Percentiles rank a stretch among this genome's conserved stretches.
Evolutionary conservation across 2,113 vertebrate genomes (phyloP).

Genomic region (Nerophis ophidion): DNA sequence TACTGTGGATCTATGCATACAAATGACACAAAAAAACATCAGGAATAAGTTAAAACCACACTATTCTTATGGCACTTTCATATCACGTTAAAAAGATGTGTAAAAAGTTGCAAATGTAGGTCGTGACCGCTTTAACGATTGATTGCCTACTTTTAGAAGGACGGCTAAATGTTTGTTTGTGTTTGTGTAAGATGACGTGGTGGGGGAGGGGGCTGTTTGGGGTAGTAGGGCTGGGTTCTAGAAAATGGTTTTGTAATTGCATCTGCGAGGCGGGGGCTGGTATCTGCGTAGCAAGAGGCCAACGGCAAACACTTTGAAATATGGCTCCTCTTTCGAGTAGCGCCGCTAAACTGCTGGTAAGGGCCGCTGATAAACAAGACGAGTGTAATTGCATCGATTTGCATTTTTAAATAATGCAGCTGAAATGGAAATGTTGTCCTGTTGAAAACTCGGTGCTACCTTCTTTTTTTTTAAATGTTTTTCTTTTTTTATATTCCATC

Average conservation of each 20-base stretch:
- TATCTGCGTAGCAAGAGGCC: slow-evolving; percentile 65
- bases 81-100: too few relatives aligned
- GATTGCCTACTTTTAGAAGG: neutral
- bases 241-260: slow-evolving; percentile 72
- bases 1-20: too few relatives aligned
- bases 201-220: slow-evolving; percentile 9
- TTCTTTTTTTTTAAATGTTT: neutral
- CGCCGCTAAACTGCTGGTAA: slow-evolving; percentile 65
- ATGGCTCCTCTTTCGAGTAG: slow-evolving; percentile 56
- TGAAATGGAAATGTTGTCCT: slow-evolving; percentile 49
- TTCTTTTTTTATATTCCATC: neutral
- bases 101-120: too few relatives aligned
- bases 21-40: too few relatives aligned
- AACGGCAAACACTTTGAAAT: slow-evolving; percentile 72
- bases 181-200: neutral
- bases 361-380: slow-evolving; percentile 67
- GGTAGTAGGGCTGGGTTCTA: slow-evolving; percentile 51
- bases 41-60: too few relatives aligned
- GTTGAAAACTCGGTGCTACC: slow-evolving; percentile 45
- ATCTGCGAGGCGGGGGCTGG: slow-evolving; percentile 62
- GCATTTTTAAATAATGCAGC: slow-evolving; percentile 67
- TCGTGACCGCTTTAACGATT: too few relatives aligned
- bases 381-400: slow-evolving; percentile 70
- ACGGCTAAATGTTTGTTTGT: slow-evolving; percentile 10
- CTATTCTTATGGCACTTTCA: too few relatives aligned